phyloP scores from a whole-genome alignment of 2,888 invertebrate genomes.

The Stenoptilia bipunctidactyla region DNA sequence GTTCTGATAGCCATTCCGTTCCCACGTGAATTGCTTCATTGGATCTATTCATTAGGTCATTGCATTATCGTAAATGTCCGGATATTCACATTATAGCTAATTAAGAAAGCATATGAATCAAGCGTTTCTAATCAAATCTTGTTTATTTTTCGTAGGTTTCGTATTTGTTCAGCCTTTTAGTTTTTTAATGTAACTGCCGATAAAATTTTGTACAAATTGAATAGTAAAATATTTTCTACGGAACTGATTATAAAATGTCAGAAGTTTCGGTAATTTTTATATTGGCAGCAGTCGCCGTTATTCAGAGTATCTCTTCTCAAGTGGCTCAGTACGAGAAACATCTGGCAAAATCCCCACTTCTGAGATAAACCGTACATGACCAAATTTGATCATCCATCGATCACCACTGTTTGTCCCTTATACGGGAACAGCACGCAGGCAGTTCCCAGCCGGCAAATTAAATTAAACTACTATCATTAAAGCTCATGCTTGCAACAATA shows the following conservation, averaged over 20 bases:
- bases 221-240: too few species aligned
- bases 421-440: neutral
- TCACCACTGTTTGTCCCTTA: neutral
- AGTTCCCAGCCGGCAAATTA: neutral
- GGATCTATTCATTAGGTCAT: constrained; percentile 4
- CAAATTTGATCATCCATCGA: neutral
- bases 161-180: too few species aligned
- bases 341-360: neutral
- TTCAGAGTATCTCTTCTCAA: too few species aligned
- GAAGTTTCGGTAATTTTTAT: too few species aligned
- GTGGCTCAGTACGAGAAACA: neutral
- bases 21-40: constrained; percentile 25
- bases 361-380: neutral
- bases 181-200: too few species aligned
- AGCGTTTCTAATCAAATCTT: too few species aligned
- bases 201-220: too few species aligned
- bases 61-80: constrained; percentile 1
- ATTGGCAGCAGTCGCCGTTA: too few species aligned
- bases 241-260: too few species aligned
- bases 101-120: too few species aligned
- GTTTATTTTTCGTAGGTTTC: too few species aligned
- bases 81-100: neutral
- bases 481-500: neutral
- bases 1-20: constrained; percentile 30
- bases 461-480: neutral